phyloP scores from a whole-genome alignment of 2,888 invertebrate genomes.

The Drosophila aldrichi region DNA sequence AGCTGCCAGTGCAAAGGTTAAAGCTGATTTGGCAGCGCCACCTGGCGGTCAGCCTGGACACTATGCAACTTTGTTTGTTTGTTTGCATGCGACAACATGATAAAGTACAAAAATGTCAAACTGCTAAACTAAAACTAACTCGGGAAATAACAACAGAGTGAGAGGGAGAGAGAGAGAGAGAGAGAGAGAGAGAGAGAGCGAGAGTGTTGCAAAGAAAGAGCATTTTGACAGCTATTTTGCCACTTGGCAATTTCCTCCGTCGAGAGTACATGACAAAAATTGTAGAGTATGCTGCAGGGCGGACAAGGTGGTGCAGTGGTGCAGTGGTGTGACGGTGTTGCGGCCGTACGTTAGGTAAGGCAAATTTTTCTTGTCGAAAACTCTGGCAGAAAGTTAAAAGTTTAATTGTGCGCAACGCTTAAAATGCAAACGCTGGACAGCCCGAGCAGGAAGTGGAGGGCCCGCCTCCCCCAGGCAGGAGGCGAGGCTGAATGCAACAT shows the following conservation, averaged over 20 bases:
- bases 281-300: slow-evolving; percentile 22
- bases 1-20: slow-evolving; percentile 6
- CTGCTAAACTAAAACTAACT: slow-evolving; percentile 49
- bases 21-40: slow-evolving; percentile 16
- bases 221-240: slow-evolving; percentile 58
- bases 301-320: neutral
- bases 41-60: slow-evolving; percentile 49
- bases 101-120: slow-evolving; percentile 51
- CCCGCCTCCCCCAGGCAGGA: no score
- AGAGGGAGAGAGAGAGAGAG: neutral
- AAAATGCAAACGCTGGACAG: slow-evolving; percentile 51
- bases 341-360: slow-evolving; percentile 28
- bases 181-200: neutral
- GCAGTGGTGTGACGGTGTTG: neutral
- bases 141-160: slow-evolving; percentile 41
- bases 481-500: slow-evolving; percentile 45
- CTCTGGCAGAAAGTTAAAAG: slow-evolving; percentile 73
- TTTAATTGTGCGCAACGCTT: slow-evolving; percentile 79
- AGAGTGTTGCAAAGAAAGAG: neutral
- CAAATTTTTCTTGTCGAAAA: slow-evolving; percentile 61
- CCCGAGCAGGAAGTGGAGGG: slow-evolving; percentile 1
- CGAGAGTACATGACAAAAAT: slow-evolving; percentile 71
- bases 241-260: slow-evolving; percentile 78
- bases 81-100: slow-evolving; percentile 65
- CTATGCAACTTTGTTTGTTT: slow-evolving; percentile 61